Base-by-base conservation (phyloP, 2,797 vertebrate genomes). In the Nasua narica region DNA sequence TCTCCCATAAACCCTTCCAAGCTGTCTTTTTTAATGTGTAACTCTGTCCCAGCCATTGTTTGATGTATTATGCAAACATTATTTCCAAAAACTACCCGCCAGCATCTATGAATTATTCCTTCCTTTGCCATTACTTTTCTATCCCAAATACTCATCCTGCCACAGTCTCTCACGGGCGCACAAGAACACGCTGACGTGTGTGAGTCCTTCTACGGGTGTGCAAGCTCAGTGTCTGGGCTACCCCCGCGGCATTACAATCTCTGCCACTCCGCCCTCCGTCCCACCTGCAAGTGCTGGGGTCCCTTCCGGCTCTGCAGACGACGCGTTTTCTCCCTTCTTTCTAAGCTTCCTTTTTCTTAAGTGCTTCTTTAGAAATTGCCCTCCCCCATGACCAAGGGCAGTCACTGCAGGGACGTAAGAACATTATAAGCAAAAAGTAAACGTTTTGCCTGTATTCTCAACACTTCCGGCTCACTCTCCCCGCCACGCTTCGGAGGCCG, bases 161-260 rank as follows among this genome's bases (percentile, higher is more conserved):
- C 69, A 10, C 1, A 43, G 5, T 15, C 14, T 79, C 50, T 54
- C 58, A 10, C 1, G 2, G 8, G 54, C 46, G 35, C 8, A 3
- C 15, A 27, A 11, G 29, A n/a, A n/a, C 25, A 37, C 65, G 32
- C 10, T 10, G 37, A 21, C 1, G n/a, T 16, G 60, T 1, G 2
- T 52, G 87, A 27, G 94, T 56, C 83, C n/a, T n/a, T n/a, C 83
- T 3, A 48, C 8, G 14, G 37, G 32, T 40, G 43, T 25, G 69
- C 1, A 70, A 82, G 37, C 12, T 46, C 43, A 25, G 0, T 14
- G 0, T 8, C 4, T 32, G 32, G 10, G 54, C 32, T 29, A 1
- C 16, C 27, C 29, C 32, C 14, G 4, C 5, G 0, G 50, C 50
- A 40, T 8, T 15, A 12, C n/a, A 5, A 7, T 8, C 10, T 3